These are phyloP conservation scores for Corythornis cristatus DNA, from an alignment of 2,113 vertebrate species.

Conservation along the genomic window DNA sequence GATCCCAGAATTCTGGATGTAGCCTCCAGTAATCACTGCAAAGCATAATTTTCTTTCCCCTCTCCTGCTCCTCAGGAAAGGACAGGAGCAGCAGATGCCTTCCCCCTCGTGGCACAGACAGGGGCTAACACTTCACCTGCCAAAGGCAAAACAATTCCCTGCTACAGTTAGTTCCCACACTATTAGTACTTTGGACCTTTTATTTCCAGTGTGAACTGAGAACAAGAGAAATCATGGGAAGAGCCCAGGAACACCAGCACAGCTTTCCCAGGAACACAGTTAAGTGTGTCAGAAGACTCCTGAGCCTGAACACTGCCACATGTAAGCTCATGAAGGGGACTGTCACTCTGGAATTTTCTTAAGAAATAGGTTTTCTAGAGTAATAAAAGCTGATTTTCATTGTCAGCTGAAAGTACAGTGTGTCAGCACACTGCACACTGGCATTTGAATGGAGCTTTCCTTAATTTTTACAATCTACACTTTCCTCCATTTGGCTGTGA, in stretches of 20 bases:
- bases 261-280: not conserved
- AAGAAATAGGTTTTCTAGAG: not conserved
- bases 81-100: not conserved
- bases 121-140: not conserved
- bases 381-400: not conserved
- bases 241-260: not conserved
- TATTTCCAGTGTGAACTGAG: not conserved
- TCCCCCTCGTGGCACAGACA: slow-evolving; percentile 36
- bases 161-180: not conserved
- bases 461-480: not conserved
- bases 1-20: not conserved
- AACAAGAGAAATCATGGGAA: not conserved
- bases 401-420: not conserved
- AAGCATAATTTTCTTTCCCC: not conserved
- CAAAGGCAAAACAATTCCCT: not conserved
- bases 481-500: not conserved
- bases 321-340: not conserved
- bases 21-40: not conserved
- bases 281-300: not conserved
- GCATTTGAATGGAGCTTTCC: not conserved
- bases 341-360: not conserved
- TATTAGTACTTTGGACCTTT: not conserved
- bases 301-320: not conserved
- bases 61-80: not conserved
- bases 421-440: not conserved